Percentiles rank a stretch among this genome's conserved stretches.
These are phyloP conservation scores for Probaryconus sp. DNA, from an alignment of 1,140 invertebrate species.

Conservation along the genomic window DNA sequence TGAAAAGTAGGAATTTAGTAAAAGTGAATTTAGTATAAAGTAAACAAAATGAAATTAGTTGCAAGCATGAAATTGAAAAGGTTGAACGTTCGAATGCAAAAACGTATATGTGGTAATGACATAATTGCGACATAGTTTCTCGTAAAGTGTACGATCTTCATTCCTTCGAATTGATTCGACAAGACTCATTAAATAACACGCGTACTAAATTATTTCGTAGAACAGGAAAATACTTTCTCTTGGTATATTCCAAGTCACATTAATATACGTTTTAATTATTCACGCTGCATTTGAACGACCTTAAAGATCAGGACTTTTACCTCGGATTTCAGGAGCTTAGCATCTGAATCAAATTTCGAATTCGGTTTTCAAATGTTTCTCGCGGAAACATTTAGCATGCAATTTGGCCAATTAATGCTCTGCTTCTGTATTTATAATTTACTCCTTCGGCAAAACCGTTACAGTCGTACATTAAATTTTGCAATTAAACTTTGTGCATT, in stretches of 20 bases:
- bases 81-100: no score
- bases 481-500: no score
- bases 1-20: no score
- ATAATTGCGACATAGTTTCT: not conserved
- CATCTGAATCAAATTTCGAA: slow-evolving; percentile 31
- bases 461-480: no score
- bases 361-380: slow-evolving; percentile 10
- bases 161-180: slow-evolving; percentile 11
- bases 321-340: not conserved
- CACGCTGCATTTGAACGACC: slow-evolving; percentile 39
- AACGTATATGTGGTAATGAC: no score
- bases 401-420: slow-evolving; percentile 32
- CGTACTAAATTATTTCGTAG: slow-evolving; percentile 32
- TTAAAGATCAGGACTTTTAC: slow-evolving; percentile 41
- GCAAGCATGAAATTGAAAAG: no score
- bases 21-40: no score
- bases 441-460: no score
- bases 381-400: slow-evolving; percentile 30
- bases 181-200: not conserved
- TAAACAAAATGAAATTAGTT: no score
- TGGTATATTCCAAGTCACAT: slow-evolving; percentile 25
- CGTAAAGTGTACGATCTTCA: slow-evolving; percentile 7
- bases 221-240: slow-evolving; percentile 51
- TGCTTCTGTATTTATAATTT: slow-evolving; percentile 41
- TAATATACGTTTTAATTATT: slow-evolving; percentile 54